Evolutionary conservation across 2,888 invertebrate species (phyloP).

Genomic region (Apotomis turbidana): DNA sequence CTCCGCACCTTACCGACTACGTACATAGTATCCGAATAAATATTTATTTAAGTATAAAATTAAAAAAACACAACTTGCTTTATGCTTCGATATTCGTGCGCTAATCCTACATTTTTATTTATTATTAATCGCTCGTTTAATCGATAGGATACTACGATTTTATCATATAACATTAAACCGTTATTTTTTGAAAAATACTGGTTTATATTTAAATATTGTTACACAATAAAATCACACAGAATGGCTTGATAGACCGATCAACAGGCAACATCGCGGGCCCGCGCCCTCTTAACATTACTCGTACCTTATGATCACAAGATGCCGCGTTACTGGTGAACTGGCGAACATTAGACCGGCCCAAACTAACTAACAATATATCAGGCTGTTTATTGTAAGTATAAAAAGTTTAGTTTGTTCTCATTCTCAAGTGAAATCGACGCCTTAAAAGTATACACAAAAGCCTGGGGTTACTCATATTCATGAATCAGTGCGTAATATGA

Average conservation of each 20-base stretch:
- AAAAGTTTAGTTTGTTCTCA: slow-evolving; percentile 11
- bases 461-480: no score
- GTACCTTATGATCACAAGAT: slow-evolving; percentile 58
- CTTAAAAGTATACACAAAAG: no score
- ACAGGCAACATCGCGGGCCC: slow-evolving; percentile 39
- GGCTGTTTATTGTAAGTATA: slow-evolving; percentile 10
- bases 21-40: slow-evolving; percentile 75
- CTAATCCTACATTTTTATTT: slow-evolving; percentile 51
- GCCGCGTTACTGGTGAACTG: slow-evolving; percentile 50
- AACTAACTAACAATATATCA: slow-evolving; percentile 2
- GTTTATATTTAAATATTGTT: slow-evolving; percentile 36
- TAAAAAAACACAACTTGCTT: slow-evolving; percentile 77
- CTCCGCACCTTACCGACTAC: slow-evolving; percentile 61
- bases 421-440: background rate
- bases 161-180: slow-evolving; percentile 39
- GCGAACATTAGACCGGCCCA: slow-evolving; percentile 24
- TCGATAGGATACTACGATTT: slow-evolving; percentile 42
- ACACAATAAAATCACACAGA: slow-evolving; percentile 40
- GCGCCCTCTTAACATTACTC: slow-evolving; percentile 28
- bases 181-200: slow-evolving; percentile 25
- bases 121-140: slow-evolving; percentile 49
- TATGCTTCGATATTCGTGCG: slow-evolving; percentile 72
- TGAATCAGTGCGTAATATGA: no score
- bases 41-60: slow-evolving; percentile 79
- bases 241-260: slow-evolving; percentile 40